Conservation (phyloP, 2,888 invertebrate genomes). For the Folsomia candida region DNA sequence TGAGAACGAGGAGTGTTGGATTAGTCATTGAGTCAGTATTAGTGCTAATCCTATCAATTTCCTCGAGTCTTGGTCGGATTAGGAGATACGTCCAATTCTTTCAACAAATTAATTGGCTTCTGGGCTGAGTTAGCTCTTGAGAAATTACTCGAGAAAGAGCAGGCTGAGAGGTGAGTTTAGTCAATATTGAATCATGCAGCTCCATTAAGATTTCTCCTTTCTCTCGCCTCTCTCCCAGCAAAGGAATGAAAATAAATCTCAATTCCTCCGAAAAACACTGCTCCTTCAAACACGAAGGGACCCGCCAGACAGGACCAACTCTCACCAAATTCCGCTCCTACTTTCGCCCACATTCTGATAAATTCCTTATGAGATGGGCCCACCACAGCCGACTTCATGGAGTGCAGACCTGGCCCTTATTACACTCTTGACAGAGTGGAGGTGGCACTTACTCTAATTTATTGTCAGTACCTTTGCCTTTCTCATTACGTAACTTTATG, state of each 20-base stretch:
- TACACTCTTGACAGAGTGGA: no score
- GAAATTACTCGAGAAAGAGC: background rate
- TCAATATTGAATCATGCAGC: background rate
- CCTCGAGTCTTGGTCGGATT: background rate
- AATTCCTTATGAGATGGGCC: no score
- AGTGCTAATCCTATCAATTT: background rate
- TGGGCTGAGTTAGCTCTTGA: background rate
- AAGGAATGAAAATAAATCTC: background rate
- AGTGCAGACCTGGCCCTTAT: no score
- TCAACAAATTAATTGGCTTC: slow-evolving; percentile 11
- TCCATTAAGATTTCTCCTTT: background rate
- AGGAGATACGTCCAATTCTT: background rate
- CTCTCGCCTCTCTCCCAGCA: background rate
- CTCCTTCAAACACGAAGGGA: no score
- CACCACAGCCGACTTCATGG: no score
- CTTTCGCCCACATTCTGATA: no score
- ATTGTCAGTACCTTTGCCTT: no score
- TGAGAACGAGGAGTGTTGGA: background rate
- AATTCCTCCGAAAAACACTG: background rate
- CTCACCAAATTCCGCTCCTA: no score
- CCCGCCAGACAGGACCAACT: no score
- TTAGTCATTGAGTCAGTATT: background rate
- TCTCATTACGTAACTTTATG: no score
- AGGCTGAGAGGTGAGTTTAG: background rate
- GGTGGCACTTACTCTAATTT: no score